Conservation (phyloP, 2,113 vertebrate species). For the Alligator sinensis region DNA sequence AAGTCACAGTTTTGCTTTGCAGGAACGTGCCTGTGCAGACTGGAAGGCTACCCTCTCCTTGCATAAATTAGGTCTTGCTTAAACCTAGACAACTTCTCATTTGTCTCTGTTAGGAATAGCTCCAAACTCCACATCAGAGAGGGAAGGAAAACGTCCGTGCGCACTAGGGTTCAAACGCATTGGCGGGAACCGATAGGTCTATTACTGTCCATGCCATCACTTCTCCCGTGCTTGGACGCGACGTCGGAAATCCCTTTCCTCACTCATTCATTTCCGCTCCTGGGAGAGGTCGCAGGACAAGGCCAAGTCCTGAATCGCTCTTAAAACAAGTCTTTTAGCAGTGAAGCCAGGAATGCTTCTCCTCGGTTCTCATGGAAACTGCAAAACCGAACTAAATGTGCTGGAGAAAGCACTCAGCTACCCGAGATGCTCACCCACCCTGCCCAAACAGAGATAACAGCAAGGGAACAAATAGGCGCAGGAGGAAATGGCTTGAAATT, state of each 20-base stretch:
- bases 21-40: fast-evolving
- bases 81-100: not conserved
- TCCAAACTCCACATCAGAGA: not conserved
- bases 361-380: slow-evolving; percentile 47
- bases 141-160: not conserved
- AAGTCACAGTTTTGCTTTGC: slow-evolving; percentile 2
- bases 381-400: slow-evolving; percentile 50
- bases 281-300: not conserved
- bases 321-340: slow-evolving; percentile 26
- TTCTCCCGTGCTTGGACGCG: not conserved
- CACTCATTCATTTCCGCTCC: slow-evolving; percentile 27
- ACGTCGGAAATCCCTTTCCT: not conserved
- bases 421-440: slow-evolving; percentile 56
- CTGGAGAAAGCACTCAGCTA: slow-evolving; percentile 50
- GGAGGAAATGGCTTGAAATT: slow-evolving; percentile 53
- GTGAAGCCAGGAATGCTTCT: slow-evolving; percentile 47
- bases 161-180: not conserved
- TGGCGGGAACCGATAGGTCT: not conserved
- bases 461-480: slow-evolving; percentile 44
- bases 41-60: not conserved
- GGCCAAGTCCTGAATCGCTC: slow-evolving; percentile 23
- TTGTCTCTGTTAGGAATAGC: not conserved
- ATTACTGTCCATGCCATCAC: not conserved
- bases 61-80: not conserved
- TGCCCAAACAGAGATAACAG: slow-evolving; percentile 66